Base-by-base conservation (phyloP, 2,797 vertebrate species). In the Channallabes apus region DNA sequence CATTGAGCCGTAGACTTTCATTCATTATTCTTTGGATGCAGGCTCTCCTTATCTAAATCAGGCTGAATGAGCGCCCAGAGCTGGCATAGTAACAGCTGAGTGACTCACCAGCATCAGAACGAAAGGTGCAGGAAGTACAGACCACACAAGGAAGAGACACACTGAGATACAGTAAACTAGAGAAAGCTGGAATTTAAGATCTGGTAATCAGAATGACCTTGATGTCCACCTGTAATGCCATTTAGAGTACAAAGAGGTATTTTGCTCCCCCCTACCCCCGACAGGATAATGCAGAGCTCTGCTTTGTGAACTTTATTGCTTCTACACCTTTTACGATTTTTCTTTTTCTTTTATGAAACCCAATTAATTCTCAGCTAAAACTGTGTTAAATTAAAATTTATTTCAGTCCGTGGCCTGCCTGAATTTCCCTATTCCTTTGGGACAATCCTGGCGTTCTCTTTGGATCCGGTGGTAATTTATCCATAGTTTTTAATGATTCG, bases 61-160 rank as follows among this genome's bases (percentile, higher is more conserved):
- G 73, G 71, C 46, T 88, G 71, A 89, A 89, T 84, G 78, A 65
- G 65, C 62, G 65, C 24, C 58, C 68, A 83, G 58, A 72, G 58
- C 65, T 68, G 27, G 73, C 54, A 54, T 64, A 82, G 67, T 82
- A 56, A 41, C 68, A 38, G 72, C 61, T 82, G 11, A 85, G 72
- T 88, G 86, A 86, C 76, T 85, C 83, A 89, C 78, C 73, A 83
- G 72, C 78, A 83, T 56, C 73, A 86, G 62, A 84, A n/a, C 24
- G 61, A 84, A 64, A 54, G 41, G 51, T 24, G 62, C 3, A 78
- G 58, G 79, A 85, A 87, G 84, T 73, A 73, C 32, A 58, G 41
- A 71, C 35, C 17, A 83, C 56, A 51, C 22, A 41, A 20, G 46
- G 32, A 80, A 64, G 15, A 59, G 68, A 62, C 56, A 75, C 29